Base-by-base conservation (phyloP, 2,113 vertebrate species). In the Gnathonemus longibarbis region DNA sequence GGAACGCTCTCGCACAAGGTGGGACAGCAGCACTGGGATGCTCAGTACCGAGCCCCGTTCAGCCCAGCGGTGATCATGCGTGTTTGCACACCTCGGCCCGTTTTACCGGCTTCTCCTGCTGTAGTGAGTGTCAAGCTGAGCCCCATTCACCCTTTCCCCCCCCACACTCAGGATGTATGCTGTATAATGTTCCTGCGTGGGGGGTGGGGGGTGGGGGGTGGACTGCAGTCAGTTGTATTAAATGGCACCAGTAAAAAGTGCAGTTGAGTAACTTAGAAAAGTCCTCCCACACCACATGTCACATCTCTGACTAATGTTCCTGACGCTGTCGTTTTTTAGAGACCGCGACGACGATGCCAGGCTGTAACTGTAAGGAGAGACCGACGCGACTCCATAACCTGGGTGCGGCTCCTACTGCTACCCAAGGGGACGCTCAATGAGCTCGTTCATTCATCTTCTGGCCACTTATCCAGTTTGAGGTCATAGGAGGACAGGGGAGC, bases 291-390 rank as follows among this genome's bases (percentile, higher is more conserved):
- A 84, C 83, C 19, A 48, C 35, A 46, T 84, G 83, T 84, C 83
- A 84, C 83, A 48, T 84, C 42, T 84, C 83, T 84, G 83, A 84
- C 83, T 84, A 84, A 84, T 84, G 42, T 48, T 84, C 42, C 19
- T 84, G 83, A 84, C 21, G 45, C 42, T 3, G 83, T 84, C 83
- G 7, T 46, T 84, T 24, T 84, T 46, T 46, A 42, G 21, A 84
- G 24, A 13, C 21, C 3, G 42, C 19, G n/a, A 48, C 8, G n/a
- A 48, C 7, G 9, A 80, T 80, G 74, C 74, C 31, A 42, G 74
- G 5, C 74, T 35, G 74, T 80, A 80, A 42, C 74, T 80, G 74
- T 80, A 80, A 80, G 62, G 19, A 17, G 31, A 42, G 74, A 17
- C 74, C 5, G 35, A 17, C 74, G 15, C 35, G 74, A n/a, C 70